These are phyloP conservation scores for Craseonycteris thonglongyai DNA, from an alignment of 2,113 vertebrate species.

Conservation along the genomic window DNA sequence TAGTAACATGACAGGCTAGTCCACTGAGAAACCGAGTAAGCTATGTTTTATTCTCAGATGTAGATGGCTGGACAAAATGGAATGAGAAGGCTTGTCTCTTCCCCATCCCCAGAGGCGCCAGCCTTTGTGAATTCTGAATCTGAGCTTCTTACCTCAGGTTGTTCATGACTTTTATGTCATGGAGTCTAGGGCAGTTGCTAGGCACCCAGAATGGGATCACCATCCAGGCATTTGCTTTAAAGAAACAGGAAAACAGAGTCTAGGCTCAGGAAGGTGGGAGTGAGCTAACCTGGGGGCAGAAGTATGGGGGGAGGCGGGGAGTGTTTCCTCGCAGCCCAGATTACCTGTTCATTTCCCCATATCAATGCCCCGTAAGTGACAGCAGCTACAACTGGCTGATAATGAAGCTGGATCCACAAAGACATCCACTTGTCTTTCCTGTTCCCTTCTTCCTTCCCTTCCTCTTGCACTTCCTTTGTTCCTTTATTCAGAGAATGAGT, in stretches of 20 bases:
- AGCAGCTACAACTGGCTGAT: neutral
- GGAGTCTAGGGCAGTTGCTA: constrained; percentile 50
- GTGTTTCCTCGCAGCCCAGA: too few species aligned
- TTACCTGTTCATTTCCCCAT: neutral
- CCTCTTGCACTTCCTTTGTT: neutral
- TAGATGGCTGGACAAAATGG: neutral
- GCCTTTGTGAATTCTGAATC: neutral
- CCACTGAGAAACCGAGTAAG: neutral
- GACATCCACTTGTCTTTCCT: fast-evolving
- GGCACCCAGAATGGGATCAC: constrained; percentile 25
- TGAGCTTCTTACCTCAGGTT: neutral
- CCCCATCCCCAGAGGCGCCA: neutral
- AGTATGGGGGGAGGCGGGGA: fast-evolving
- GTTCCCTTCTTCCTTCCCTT: fast-evolving
- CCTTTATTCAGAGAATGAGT: neutral
- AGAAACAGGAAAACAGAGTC: constrained; percentile 16
- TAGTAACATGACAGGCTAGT: neutral
- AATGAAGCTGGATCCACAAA: neutral
- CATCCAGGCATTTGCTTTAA: constrained; percentile 22
- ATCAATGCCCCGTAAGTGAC: neutral
- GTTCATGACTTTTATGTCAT: constrained; percentile 5
- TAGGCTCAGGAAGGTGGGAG: neutral
- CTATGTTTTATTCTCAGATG: neutral
- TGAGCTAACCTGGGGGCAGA: neutral
- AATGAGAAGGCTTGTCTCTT: fast-evolving